Evolutionary conservation across 2,888 invertebrate species (phyloP).

Genomic region (Eulithis testata): DNA sequence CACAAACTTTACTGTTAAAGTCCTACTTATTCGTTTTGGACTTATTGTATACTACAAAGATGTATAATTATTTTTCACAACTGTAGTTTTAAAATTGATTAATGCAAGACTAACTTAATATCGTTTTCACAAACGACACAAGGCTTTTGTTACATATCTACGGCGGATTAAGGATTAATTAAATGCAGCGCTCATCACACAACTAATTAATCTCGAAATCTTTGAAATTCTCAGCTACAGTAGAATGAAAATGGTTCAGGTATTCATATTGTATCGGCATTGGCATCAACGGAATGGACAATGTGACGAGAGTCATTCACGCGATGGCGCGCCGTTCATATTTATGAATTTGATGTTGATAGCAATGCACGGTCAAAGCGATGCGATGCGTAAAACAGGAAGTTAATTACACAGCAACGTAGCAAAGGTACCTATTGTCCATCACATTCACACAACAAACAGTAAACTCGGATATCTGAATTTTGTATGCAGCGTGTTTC

Average conservation of each 20-base stretch:
- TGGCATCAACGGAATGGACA: slow-evolving; percentile 8
- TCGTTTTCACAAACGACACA: too few relatives aligned
- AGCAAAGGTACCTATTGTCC: slow-evolving; percentile 20
- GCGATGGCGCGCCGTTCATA: not conserved
- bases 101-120: too few relatives aligned
- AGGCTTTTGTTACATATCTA: too few relatives aligned
- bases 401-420: slow-evolving; percentile 46
- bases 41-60: too few relatives aligned
- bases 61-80: too few relatives aligned
- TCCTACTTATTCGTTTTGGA: too few relatives aligned
- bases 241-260: not conserved
- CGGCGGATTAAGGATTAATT: not conserved
- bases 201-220: not conserved
- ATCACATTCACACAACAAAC: slow-evolving; percentile 17
- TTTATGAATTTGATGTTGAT: slow-evolving; percentile 10
- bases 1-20: too few relatives aligned
- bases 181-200: not conserved
- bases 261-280: slow-evolving; percentile 4
- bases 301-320: not conserved
- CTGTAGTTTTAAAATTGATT: too few relatives aligned
- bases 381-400: slow-evolving; percentile 48
- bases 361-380: slow-evolving; percentile 14
- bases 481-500: slow-evolving; percentile 9
- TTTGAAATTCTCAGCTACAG: not conserved
- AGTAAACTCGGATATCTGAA: slow-evolving; percentile 17